A percentile compares a stretch with the other conserved stretches of the same genome.
These are phyloP conservation scores for Macropodus opercularis DNA, from an alignment of 2,797 vertebrate species.

Conservation along the genomic window DNA sequence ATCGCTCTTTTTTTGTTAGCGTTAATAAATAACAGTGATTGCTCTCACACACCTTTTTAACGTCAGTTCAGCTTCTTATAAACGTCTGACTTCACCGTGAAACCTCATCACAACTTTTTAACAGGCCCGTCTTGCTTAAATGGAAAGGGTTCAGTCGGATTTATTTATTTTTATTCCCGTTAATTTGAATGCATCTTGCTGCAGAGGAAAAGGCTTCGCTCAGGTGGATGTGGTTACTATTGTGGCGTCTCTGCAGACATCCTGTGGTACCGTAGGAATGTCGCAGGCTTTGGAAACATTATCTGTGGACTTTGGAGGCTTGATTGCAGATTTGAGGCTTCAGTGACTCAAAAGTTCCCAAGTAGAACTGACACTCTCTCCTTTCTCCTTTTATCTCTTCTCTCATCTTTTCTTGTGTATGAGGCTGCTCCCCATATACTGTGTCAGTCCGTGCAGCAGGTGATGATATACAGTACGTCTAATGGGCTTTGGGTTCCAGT, in stretches of 20 bases:
- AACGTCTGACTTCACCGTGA: background rate
- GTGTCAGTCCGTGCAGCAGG: slow-evolving; percentile 51
- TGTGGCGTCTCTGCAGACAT: too few relatives aligned
- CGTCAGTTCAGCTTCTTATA: background rate
- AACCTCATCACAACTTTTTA: background rate
- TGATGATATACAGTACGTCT: slow-evolving; percentile 71
- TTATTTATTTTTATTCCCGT: too few relatives aligned
- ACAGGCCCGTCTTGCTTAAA: slow-evolving; percentile 17
- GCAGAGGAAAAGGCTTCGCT: background rate
- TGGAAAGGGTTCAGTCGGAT: background rate
- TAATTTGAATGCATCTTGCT: too few relatives aligned
- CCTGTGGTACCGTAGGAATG: slow-evolving; percentile 7
- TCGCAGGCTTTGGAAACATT: slow-evolving; percentile 18
- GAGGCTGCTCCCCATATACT: slow-evolving; percentile 15
- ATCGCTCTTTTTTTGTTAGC: background rate
- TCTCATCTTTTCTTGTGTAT: slow-evolving; percentile 7
- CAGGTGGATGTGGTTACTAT: slow-evolving; percentile 7
- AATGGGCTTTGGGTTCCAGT: slow-evolving; percentile 67
- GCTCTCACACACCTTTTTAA: slow-evolving; percentile 2
- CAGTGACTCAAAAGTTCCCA: slow-evolving; percentile 29
- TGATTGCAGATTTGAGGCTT: slow-evolving; percentile 41
- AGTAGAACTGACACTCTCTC: slow-evolving; percentile 9
- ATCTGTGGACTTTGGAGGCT: slow-evolving; percentile 26
- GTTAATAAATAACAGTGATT: slow-evolving; percentile 3
- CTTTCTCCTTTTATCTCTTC: slow-evolving; percentile 11